Base-by-base conservation (phyloP, 2,888 invertebrate genomes). In the Tridacna gigas region DNA sequence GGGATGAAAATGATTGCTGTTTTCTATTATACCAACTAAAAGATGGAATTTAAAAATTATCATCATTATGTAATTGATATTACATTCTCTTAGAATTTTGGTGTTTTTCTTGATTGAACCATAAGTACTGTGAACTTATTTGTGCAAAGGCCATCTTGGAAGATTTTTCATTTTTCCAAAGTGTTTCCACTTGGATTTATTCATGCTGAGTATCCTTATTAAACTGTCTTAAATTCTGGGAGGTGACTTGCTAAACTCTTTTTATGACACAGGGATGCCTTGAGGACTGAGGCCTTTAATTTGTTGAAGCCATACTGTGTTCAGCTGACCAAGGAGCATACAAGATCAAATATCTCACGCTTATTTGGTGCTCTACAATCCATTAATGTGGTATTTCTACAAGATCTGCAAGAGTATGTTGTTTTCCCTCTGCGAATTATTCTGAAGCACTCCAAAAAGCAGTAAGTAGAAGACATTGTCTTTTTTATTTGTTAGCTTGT, bases 381-480 rank as follows among this genome's bases (percentile, higher is more conserved):
- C 20, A 82, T 84, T 12, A 86, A 89, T 63, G 77, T 82, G 1
- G 73, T 77, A 7, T 84, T 86, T 28, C 82, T 92, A 0, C 90
- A 91, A 74, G 90, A 91, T 28, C 82, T 93, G 13, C 92, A 93
- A 66, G 92, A 92, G 82, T 93, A 92, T 89, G 89, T 93, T 7
- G 80, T 92, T 37, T 92, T 92, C 75, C 92, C 93, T 25, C 83
- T 93, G 25, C 82, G 91, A 66, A 77, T 91, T 9, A 89, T 92
- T 25, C 82, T 93, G 7, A 92, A 92, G 78, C 89, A 92, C 51
- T 83, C 89, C 13, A 88, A 86, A 67, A 86, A 87, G 83, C 82
- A 89, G 90, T 90, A 83, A 88, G 84, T 84, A 47, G 11, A 18
- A 37, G 37, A 37, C 37, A 7, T 37, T 7, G 2, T 7, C 7